phyloP scores from a whole-genome alignment of 2,113 vertebrate genomes.

The Dascyllus trimaculatus region DNA sequence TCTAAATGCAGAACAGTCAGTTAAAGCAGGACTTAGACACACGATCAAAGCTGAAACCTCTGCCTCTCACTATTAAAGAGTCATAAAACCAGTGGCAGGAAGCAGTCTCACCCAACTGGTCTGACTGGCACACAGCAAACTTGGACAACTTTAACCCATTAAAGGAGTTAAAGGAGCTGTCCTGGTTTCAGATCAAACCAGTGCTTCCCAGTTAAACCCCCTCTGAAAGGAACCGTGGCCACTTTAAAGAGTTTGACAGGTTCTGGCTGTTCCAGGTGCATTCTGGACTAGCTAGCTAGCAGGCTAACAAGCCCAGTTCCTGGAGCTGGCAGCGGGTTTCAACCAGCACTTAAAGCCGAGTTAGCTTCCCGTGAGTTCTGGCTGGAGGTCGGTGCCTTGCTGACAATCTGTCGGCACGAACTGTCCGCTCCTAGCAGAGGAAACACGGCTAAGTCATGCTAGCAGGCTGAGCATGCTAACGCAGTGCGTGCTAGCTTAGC shows the following conservation, averaged over 20 bases:
- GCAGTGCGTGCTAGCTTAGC: conserved; percentile 66
- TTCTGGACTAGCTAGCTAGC: conserved; percentile 29
- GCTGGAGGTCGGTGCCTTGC: not conserved
- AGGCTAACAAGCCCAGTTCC: conserved; percentile 29
- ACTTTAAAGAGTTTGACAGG: conserved; percentile 53
- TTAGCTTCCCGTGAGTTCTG: not conserved
- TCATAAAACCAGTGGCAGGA: conserved; percentile 8
- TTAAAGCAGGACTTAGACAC: not conserved
- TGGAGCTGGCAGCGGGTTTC: no score
- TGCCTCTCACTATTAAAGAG: not conserved
- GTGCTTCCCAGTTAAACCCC: not conserved
- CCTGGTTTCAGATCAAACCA: no score
- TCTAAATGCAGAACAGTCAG: not conserved
- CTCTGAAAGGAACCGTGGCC: not conserved
- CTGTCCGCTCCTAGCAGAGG: not conserved
- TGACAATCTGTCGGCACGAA: not conserved
- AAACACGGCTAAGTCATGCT: conserved; percentile 26
- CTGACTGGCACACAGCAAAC: not conserved
- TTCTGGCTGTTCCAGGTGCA: conserved; percentile 22
- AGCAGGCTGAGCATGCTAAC: conserved; percentile 50
- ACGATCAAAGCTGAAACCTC: not conserved
- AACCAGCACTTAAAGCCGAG: rapidly evolving
- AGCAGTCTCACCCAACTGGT: not conserved
- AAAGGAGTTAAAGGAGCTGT: not conserved
- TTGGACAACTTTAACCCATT: not conserved